Base-by-base conservation (phyloP, 2,888 invertebrate genomes). In the Luffia ferchaultella region DNA sequence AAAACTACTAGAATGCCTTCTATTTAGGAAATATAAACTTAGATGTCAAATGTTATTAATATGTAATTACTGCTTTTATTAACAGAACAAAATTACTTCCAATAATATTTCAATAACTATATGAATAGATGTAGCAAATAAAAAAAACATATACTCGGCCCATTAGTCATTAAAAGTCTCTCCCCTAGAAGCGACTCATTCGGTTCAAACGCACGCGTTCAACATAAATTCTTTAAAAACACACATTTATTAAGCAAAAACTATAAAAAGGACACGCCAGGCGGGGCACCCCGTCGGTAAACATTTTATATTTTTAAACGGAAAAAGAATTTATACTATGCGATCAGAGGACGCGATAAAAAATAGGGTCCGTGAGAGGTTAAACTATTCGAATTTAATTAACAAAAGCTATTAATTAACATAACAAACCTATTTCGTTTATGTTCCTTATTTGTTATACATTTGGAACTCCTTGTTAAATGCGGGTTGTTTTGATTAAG, bases 191-290 rank as follows among this genome's bases (percentile, higher is more conserved):
- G 30, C 3, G 30, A 30, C 30, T 3, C 30, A 12, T n/a, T 30
- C 30, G 30, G 12, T 30, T 7, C 30, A 30, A 30, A 30, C 30
- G 30, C 5, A 12, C 47, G 40, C n/a, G 76, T 73, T 64, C 62
- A 58, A 68, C 71, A 76, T 76, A 77, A 77, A 77, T 76, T 74
- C 66, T 68, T 73, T 68, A 64, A 73, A 76, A 75, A 73, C 67
- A 59, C 58, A 63, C 76, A 75, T 76, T 71, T 70, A 73, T 76
- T 72, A 68, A 61, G 55, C 52, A 53, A 55, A 62, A 67, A 70
- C 67, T 67, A 67, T 68, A 19, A 50, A 46, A 47, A 47, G 47
- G 20, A 47, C 12, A 12, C 30, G 30, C 30, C 30, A 12, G 30
- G 30, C 30, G 30, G 5, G 30, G 30, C 30, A 7, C 30, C 30